These are phyloP conservation scores for Sinodicranocentrus sp. DNA, from an alignment of 2,888 invertebrate species.

Conservation along the genomic window DNA sequence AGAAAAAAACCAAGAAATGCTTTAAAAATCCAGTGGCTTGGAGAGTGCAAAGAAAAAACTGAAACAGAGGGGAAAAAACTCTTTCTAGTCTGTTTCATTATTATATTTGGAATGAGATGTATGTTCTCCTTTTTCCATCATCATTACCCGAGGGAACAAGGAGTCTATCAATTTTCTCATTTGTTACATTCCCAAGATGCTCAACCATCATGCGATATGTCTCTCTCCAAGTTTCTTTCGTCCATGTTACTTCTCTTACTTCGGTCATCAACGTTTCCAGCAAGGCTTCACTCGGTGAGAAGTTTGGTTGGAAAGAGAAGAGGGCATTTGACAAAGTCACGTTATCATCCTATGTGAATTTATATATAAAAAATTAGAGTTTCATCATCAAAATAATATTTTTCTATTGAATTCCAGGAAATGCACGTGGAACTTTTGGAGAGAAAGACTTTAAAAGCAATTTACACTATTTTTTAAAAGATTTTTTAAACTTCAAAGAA, in stretches of 20 bases:
- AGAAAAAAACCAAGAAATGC: not conserved
- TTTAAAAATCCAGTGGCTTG: not conserved
- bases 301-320: slow-evolving; percentile 46
- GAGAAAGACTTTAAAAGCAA: too few species aligned
- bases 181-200: slow-evolving; percentile 55
- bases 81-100: too few species aligned
- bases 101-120: too few species aligned
- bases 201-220: slow-evolving; percentile 56
- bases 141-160: slow-evolving; percentile 61
- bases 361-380: not conserved
- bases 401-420: too few species aligned
- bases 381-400: not conserved
- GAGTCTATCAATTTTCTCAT: slow-evolving; percentile 57
- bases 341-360: slow-evolving; percentile 66
- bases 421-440: too few species aligned
- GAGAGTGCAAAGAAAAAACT: not conserved
- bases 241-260: slow-evolving; percentile 42
- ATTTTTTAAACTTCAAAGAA: too few species aligned
- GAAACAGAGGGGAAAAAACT: too few species aligned
- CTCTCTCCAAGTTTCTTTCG: slow-evolving; percentile 40
- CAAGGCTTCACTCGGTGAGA: slow-evolving; percentile 49
- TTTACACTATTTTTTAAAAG: too few species aligned
- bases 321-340: slow-evolving; percentile 48
- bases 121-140: not conserved
- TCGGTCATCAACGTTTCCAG: slow-evolving; percentile 50